Evolutionary conservation across 2,113 vertebrate species (phyloP).

Genomic region (Puntigrus tetrazona): DNA sequence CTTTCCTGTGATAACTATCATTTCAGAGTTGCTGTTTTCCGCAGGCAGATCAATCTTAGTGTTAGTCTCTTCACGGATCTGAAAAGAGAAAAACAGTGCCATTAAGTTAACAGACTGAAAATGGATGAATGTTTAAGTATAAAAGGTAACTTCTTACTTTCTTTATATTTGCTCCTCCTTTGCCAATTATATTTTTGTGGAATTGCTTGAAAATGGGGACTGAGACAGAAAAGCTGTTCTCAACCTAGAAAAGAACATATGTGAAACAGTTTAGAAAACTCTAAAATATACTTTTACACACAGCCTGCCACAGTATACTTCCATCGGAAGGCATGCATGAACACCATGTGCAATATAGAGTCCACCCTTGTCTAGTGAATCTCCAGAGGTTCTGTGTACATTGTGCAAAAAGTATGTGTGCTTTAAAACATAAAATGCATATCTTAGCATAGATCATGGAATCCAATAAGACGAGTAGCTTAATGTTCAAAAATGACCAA

Average conservation of each 20-base stretch:
- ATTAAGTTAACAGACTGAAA: not conserved
- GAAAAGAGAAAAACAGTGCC: not conserved
- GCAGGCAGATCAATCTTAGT: constrained; percentile 98
- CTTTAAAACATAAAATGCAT: too few species aligned
- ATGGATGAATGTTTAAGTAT: not conserved
- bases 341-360: not conserved
- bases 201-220: constrained; percentile 99
- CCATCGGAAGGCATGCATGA: not conserved
- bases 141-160: constrained; percentile 77
- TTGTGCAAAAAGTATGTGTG: too few species aligned
- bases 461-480: too few species aligned
- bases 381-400: not conserved
- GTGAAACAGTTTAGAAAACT: not conserved
- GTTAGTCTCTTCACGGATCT: constrained; percentile 99
- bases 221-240: constrained; percentile 94
- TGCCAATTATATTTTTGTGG: constrained; percentile 99
- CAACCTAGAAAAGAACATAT: constrained; percentile 77
- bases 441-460: too few species aligned
- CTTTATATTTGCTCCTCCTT: constrained; percentile 98
- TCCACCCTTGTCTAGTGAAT: not conserved
- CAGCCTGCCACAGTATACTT: not conserved
- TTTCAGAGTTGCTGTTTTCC: constrained; percentile 97
- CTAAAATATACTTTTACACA: not conserved
- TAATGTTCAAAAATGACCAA: too few species aligned
- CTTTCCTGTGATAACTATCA: constrained; percentile 98